phyloP scores from a whole-genome alignment of 2,797 vertebrate species.

The Pangasius larnaudii region DNA sequence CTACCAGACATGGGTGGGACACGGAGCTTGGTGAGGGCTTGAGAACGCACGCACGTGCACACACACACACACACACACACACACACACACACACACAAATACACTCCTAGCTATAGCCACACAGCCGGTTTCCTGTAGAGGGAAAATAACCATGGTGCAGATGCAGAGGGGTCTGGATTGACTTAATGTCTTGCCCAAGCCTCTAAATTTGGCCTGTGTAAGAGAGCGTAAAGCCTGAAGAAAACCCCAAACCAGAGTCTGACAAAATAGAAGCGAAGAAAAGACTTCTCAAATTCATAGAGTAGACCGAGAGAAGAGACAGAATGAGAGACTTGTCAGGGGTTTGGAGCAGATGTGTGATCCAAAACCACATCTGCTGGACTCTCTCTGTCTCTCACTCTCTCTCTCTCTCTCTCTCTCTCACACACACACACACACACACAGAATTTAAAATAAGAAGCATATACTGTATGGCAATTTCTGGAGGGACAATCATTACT shows the following conservation, averaged over 20 bases:
- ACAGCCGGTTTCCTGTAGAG: constrained; percentile 55
- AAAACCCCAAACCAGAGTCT: constrained; percentile 55
- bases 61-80: constrained; percentile 26
- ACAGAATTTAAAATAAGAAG: constrained; percentile 67
- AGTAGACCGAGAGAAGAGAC: constrained; percentile 33
- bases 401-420: not conserved
- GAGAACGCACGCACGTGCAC: constrained; percentile 35
- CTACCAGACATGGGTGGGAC: constrained; percentile 49
- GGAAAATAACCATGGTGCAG: constrained; percentile 53
- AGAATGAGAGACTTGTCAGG: constrained; percentile 32
- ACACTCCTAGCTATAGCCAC: constrained; percentile 53
- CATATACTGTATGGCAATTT: constrained; percentile 72
- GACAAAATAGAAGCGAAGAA: constrained; percentile 47
- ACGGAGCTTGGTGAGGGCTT: constrained; percentile 27
- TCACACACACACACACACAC: constrained; percentile 14
- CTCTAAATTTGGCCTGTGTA: constrained; percentile 58
- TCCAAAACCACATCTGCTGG: constrained; percentile 55
- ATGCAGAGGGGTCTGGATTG: constrained; percentile 54
- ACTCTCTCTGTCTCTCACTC: not conserved
- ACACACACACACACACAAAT: constrained; percentile 17
- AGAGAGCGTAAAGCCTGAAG: constrained; percentile 54
- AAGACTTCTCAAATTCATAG: constrained; percentile 47
- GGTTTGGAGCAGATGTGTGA: constrained; percentile 47
- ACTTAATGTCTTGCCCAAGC: constrained; percentile 45
- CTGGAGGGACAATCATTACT: constrained; percentile 65